phyloP scores from a whole-genome alignment of 2,888 invertebrate genomes.

The Pegoplata infirma region DNA sequence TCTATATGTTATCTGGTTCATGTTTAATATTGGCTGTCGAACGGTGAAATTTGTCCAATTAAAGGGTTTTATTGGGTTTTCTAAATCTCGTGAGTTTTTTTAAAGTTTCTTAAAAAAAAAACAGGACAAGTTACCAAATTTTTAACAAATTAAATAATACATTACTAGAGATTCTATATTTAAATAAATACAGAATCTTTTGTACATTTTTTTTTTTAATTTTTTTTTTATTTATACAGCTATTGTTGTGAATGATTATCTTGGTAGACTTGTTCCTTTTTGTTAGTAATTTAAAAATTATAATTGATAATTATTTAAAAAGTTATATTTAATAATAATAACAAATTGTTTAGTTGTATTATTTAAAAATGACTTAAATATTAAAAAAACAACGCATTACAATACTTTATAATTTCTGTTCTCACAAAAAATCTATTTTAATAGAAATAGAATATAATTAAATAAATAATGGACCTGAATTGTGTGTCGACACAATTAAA shows the following conservation, averaged over 20 bases:
- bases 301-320: conserved; percentile 29
- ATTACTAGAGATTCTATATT: too few species aligned
- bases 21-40: too few species aligned
- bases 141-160: too few species aligned
- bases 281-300: conserved; percentile 7
- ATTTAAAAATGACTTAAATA: conserved; percentile 42
- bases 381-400: conserved; percentile 24
- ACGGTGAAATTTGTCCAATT: too few species aligned
- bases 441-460: background rate
- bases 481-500: background rate
- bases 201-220: too few species aligned
- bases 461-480: background rate
- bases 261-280: background rate
- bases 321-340: conserved; percentile 35
- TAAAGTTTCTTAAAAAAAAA: too few species aligned
- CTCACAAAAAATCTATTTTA: background rate
- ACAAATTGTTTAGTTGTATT: conserved; percentile 21
- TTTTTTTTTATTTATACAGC: too few species aligned
- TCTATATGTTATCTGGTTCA: too few species aligned
- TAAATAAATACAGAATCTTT: too few species aligned
- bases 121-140: too few species aligned
- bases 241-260: background rate
- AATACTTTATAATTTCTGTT: conserved; percentile 16
- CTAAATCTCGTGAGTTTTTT: too few species aligned
- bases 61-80: too few species aligned